Evolutionary conservation across 2,113 vertebrate genomes (phyloP).

Genomic region (Cricetomys ansorgei): DNA sequence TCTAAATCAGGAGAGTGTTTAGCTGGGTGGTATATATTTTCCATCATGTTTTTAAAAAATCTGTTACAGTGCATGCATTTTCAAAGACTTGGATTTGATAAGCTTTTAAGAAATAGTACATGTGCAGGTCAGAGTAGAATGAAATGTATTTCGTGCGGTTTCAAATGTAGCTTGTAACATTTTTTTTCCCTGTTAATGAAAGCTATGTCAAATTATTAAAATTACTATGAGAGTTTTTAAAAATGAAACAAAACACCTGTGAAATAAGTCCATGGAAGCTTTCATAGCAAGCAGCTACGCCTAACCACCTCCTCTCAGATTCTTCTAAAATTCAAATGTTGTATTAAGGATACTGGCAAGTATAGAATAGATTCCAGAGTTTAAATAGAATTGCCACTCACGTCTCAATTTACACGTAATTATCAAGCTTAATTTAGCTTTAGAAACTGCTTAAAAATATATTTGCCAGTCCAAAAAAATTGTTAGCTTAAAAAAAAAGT

Average conservation of each 20-base stretch:
- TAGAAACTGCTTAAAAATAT: constrained; percentile 81
- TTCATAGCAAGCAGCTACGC: background rate
- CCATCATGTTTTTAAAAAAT: constrained; percentile 83
- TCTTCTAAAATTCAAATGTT: constrained; percentile 67
- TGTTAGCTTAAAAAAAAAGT: constrained; percentile 65
- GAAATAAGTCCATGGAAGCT: constrained; percentile 52
- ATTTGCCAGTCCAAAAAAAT: constrained; percentile 76
- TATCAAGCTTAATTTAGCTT: constrained; percentile 81
- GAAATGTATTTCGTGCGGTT: constrained; percentile 53
- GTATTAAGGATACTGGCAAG: constrained; percentile 75
- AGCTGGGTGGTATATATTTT: constrained; percentile 83
- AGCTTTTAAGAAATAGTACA: constrained; percentile 80
- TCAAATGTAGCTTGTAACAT: constrained; percentile 21
- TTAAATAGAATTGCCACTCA: constrained; percentile 80
- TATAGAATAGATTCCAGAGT: constrained; percentile 66
- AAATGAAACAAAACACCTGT: constrained; percentile 22
- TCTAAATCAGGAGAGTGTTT: constrained; percentile 83
- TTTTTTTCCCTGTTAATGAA: constrained; percentile 42
- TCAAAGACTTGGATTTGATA: constrained; percentile 80
- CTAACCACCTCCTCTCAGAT: constrained; percentile 42
- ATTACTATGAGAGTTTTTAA: constrained; percentile 30
- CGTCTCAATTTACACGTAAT: constrained; percentile 80
- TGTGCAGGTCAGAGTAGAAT: constrained; percentile 70
- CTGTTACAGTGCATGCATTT: constrained; percentile 83
- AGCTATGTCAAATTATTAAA: constrained; percentile 20